phyloP scores from a whole-genome alignment of 2,888 invertebrate genomes.

The Tipula unca region DNA sequence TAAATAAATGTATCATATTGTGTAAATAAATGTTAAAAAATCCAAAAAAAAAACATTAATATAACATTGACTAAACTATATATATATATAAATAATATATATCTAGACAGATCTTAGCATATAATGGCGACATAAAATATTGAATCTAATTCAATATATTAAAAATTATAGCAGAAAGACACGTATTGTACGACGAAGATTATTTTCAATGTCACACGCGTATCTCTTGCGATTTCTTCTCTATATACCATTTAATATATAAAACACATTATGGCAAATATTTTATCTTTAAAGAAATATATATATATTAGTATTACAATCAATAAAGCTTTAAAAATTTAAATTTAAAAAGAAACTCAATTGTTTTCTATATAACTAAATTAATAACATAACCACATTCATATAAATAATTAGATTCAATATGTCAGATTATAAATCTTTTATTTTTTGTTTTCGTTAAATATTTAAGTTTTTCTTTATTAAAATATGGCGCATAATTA shows the following conservation, averaged over 20 bases:
- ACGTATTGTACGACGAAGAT: background rate
- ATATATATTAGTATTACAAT: background rate
- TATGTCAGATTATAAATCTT: background rate
- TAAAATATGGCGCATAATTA: background rate
- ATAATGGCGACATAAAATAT: background rate
- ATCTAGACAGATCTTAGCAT: background rate
- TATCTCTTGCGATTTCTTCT: background rate
- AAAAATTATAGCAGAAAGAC: background rate
- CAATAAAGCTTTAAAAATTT: background rate
- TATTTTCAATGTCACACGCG: background rate
- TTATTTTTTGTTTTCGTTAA: background rate
- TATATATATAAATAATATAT: background rate
- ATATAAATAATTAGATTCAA: background rate
- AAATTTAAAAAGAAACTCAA: background rate
- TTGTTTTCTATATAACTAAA: background rate
- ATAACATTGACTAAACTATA: background rate
- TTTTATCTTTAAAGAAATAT: background rate
- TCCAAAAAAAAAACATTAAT: background rate
- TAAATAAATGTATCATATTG: constrained; percentile 14
- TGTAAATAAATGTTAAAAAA: background rate
- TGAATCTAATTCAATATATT: background rate
- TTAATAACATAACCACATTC: background rate
- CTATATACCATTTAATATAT: background rate
- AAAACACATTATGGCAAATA: background rate
- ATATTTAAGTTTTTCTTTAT: background rate